Conservation (phyloP, 2,797 vertebrate species). For the Melanotaenia boesemani region DNA sequence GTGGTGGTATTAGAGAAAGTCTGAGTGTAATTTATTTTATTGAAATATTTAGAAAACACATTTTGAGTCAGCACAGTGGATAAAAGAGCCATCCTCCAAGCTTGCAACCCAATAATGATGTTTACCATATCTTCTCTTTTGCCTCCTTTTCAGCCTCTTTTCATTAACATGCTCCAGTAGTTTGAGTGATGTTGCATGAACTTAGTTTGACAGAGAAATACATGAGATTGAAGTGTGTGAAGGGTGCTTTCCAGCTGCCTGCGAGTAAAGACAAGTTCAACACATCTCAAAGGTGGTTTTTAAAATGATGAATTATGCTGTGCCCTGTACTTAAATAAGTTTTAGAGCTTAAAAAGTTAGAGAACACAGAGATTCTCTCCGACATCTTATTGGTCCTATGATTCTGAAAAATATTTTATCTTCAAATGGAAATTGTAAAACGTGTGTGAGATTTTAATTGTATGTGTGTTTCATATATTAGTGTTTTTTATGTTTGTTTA, state of each 20-base stretch:
- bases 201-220: constrained; percentile 58
- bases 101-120: constrained; percentile 1
- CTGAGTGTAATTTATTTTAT: background rate
- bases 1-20: background rate
- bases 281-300: background rate
- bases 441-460: too few species aligned
- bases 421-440: too few species aligned
- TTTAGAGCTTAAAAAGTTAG: constrained; percentile 16
- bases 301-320: constrained; percentile 12
- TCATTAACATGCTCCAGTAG: constrained; percentile 40
- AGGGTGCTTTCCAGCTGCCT: constrained; percentile 16
- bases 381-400: background rate
- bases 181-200: constrained; percentile 51
- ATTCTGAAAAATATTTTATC: background rate
- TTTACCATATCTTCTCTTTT: constrained; percentile 16
- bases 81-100: constrained; percentile 16
- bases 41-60: background rate
- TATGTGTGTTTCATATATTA: too few species aligned
- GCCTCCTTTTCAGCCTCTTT: constrained; percentile 15
- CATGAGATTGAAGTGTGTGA: constrained; percentile 50
- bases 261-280: background rate
- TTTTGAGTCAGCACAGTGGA: constrained; percentile 7
- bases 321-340: constrained; percentile 36
- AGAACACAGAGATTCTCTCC: background rate
- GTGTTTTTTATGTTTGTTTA: too few species aligned